These are phyloP conservation scores for Neodontobutis hainanensis DNA, from an alignment of 2,113 vertebrate genomes.

Conservation along the genomic window DNA sequence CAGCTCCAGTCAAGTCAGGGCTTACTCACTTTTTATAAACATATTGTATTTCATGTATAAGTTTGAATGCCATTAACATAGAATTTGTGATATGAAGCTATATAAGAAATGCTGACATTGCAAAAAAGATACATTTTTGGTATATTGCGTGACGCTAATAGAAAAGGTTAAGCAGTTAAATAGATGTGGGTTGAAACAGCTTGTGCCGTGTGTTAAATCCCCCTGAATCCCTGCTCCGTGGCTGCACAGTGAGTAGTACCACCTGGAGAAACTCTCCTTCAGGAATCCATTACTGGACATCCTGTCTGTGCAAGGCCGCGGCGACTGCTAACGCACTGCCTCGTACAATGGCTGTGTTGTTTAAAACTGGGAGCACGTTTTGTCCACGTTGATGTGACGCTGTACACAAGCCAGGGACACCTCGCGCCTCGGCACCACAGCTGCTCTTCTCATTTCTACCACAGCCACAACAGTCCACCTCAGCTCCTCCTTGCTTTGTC, in stretches of 20 bases:
- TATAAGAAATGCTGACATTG: too few relatives aligned
- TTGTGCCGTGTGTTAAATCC: slow-evolving; percentile 68
- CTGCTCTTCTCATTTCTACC: slow-evolving; percentile 65
- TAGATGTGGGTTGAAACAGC: slow-evolving; percentile 54
- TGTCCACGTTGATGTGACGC: slow-evolving; percentile 53
- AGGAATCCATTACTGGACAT: slow-evolving; percentile 73
- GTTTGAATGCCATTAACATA: too few relatives aligned
- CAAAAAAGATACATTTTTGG: too few relatives aligned
- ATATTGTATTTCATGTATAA: too few relatives aligned
- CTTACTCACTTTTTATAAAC: too few relatives aligned
- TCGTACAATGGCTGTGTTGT: slow-evolving; percentile 72
- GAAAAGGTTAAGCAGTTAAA: slow-evolving; percentile 21
- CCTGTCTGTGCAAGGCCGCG: slow-evolving; percentile 64
- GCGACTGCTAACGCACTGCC: slow-evolving; percentile 56
- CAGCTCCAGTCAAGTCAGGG: too few relatives aligned
- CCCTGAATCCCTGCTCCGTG: slow-evolving; percentile 56
- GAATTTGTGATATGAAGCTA: too few relatives aligned
- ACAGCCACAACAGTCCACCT: slow-evolving; percentile 40
- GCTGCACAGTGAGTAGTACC: slow-evolving; percentile 67
- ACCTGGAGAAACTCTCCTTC: slow-evolving; percentile 69
- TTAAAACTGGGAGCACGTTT: slow-evolving; percentile 46
- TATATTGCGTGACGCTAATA: too few relatives aligned
- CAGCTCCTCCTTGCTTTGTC: slow-evolving; percentile 64
- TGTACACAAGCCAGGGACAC: slow-evolving; percentile 61
- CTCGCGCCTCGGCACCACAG: slow-evolving; percentile 61